Evolutionary conservation across 2,113 vertebrate genomes (phyloP).

Genomic region (Tautogolabrus adspersus): DNA sequence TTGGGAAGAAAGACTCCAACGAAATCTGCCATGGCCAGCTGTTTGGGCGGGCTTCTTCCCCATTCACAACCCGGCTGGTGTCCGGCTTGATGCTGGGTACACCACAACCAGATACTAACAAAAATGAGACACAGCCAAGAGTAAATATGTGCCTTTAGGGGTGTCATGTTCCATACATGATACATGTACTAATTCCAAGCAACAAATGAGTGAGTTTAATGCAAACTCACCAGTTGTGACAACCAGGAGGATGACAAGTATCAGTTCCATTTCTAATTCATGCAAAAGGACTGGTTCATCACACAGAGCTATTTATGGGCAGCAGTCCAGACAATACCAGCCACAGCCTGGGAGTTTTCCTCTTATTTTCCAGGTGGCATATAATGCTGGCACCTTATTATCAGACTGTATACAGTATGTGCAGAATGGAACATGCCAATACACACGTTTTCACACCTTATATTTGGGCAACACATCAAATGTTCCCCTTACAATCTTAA

Average conservation of each 20-base stretch:
- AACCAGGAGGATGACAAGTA: constrained; percentile 51
- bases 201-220: neutral
- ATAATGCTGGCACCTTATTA: neutral
- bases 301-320: constrained; percentile 46
- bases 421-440: neutral
- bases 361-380: constrained; percentile 44
- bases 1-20: constrained; percentile 71
- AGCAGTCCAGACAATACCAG: constrained; percentile 9
- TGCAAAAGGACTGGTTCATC: constrained; percentile 7
- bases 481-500: neutral
- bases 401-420: neutral
- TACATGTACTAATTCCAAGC: neutral
- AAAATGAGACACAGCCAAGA: constrained; percentile 3
- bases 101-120: constrained; percentile 72
- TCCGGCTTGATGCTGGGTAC: constrained; percentile 46
- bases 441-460: neutral
- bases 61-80: constrained; percentile 69
- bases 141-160: neutral
- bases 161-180: neutral
- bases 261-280: constrained; percentile 52
- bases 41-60: constrained; percentile 69
- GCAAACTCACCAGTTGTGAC: constrained; percentile 60
- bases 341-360: constrained; percentile 48
- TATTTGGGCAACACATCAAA: neutral
- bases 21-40: constrained; percentile 83